Base-by-base conservation (phyloP, 2,113 vertebrate species). In the Cricetomys ansorgei region DNA sequence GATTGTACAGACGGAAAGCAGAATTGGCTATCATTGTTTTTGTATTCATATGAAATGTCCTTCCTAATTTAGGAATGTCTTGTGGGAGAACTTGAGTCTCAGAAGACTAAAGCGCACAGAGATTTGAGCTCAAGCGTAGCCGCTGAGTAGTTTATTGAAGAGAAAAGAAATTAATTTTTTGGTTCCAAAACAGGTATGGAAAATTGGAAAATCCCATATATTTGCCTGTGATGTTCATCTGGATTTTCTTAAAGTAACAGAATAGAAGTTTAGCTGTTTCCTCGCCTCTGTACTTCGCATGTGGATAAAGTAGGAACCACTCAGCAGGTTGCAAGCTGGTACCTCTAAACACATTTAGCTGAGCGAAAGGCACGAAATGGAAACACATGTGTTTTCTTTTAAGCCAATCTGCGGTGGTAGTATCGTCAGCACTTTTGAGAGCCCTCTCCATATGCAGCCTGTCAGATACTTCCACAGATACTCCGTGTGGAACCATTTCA, bases 381-480 rank as follows among this genome's bases (percentile, higher is more conserved):
- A 99, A 98, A 96, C 98, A 98, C 93, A 95, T 99, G 98, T 98
- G 97, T 98, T 98, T 98, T 92, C 97, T 98, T 98, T 98, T 97
- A 96, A 97, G 92, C 96, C 96, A 97, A 96, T 98, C 97, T 97
- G 95, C 94, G 98, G 98, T 93, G 94, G 95, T 91, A 94, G 97
- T 94, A 92, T 98, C 98, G 97, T 98, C 98, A 98, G 95, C 97
- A 98, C 97, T 97, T 97, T 96, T 90, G 95, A 98, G 95, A 94
- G 73, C 77, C 90, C 0, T 80, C 95, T 96, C 87, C 93, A 96
- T 94, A 91, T 98, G 96, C 73, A 96, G 96, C 89, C 0, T 94
- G 94, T 94, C 93, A 95, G 97, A 93, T n/a, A n/a, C 93, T 97
- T 94, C 93, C 94, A 94, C 97, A 98, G 98, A 98, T 96, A 97